Percentiles rank a stretch among this genome's conserved stretches.
Evolutionary conservation across 2,797 vertebrate species (phyloP).

Genomic region (Myotis planiceps): DNA sequence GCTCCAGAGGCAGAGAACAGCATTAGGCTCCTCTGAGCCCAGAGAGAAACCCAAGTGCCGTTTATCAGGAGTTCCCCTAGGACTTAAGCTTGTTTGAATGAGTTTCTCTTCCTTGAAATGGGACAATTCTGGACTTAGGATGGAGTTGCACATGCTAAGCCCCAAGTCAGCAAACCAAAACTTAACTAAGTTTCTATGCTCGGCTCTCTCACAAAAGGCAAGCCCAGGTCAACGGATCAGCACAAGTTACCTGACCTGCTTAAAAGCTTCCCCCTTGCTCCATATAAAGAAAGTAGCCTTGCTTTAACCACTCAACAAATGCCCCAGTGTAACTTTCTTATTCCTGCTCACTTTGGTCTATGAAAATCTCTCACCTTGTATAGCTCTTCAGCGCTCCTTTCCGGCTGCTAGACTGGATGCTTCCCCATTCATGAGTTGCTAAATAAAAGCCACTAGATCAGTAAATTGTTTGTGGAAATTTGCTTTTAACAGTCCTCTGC

Average conservation of each 20-base stretch:
- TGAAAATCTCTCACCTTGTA: not conserved
- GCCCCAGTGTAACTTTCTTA: not conserved
- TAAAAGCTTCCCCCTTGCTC: not conserved
- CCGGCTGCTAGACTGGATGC: not conserved
- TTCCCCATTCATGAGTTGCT: not conserved
- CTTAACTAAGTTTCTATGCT: not conserved
- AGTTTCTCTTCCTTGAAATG: conserved; percentile 27
- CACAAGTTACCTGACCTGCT: not conserved
- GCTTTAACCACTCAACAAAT: not conserved
- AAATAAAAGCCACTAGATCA: not conserved
- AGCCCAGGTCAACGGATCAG: not conserved
- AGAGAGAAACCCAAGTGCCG: not conserved
- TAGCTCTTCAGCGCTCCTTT: not conserved
- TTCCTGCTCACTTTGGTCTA: not conserved
- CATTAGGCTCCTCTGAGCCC: not conserved
- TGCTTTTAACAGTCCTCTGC: not conserved
- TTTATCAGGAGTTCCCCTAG: not conserved
- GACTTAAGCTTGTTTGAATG: not conserved
- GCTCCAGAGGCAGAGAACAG: not conserved
- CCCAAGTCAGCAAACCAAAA: not conserved
- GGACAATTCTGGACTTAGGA: not conserved
- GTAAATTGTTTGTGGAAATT: not conserved
- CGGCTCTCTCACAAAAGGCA: not conserved
- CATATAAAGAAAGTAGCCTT: not conserved
- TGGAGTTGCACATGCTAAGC: not conserved